A percentile compares a stretch with the other conserved stretches of the same genome.
phyloP scores from a whole-genome alignment of 2,113 vertebrate species.

The Cavia porcellus region DNA sequence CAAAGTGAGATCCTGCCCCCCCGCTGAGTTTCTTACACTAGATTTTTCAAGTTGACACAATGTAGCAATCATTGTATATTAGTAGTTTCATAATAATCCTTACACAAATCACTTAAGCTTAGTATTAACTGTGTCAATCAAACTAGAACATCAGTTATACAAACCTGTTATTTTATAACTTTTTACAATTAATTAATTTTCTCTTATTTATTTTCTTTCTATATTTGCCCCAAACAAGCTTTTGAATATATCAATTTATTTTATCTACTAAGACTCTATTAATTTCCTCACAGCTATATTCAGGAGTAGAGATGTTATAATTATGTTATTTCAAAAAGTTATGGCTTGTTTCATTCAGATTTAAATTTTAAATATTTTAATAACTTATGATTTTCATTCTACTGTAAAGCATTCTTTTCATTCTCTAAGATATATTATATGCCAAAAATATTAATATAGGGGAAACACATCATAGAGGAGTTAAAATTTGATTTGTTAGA shows the following conservation, averaged over 20 bases:
- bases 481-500: neutral
- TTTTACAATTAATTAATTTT: neutral
- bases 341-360: neutral
- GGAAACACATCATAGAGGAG: neutral
- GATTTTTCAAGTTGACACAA: neutral
- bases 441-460: neutral
- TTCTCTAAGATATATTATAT: neutral
- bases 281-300: neutral
- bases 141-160: neutral
- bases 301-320: neutral
- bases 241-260: neutral
- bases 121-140: neutral
- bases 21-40: neutral
- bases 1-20: neutral
- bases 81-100: slow-evolving; percentile 8
- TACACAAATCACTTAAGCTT: neutral
- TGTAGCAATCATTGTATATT: neutral
- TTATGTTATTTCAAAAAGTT: slow-evolving; percentile 2
- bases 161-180: neutral
- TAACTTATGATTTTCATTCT: neutral
- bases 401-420: neutral
- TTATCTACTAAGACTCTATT: neutral
- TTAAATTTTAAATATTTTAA: neutral
- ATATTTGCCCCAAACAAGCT: neutral
- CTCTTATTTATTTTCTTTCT: neutral